Conservation (phyloP, 2,888 invertebrate genomes). For the Clostera curtula region DNA sequence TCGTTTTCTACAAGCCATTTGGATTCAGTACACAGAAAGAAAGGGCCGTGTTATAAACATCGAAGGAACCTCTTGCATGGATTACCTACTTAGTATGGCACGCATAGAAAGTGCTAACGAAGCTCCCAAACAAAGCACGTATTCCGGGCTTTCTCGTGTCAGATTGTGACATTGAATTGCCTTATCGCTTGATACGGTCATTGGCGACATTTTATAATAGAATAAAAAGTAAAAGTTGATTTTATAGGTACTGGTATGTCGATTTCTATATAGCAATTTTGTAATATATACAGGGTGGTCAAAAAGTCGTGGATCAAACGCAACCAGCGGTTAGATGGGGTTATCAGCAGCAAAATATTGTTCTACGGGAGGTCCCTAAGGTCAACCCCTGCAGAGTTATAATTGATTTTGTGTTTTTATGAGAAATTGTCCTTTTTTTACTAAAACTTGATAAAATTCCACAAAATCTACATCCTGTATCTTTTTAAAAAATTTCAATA, state of each 20-base stretch:
- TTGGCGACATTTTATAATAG: slow-evolving; percentile 7
- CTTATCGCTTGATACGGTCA: too few species aligned
- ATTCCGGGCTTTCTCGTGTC: slow-evolving; percentile 42
- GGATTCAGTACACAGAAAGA: slow-evolving; percentile 39
- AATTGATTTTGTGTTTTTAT: too few species aligned
- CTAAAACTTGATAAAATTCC: too few species aligned
- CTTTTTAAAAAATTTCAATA: too few species aligned
- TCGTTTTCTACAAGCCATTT: slow-evolving; percentile 16
- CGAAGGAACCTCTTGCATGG: slow-evolving; percentile 36
- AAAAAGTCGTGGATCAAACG: too few species aligned
- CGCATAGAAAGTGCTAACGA: slow-evolving; percentile 36
- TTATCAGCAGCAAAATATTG: too few species aligned
- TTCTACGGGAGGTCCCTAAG: too few species aligned
- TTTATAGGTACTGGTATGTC: slow-evolving; percentile 10
- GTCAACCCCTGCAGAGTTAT: too few species aligned
- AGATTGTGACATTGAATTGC: slow-evolving; percentile 11
- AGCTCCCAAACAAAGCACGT: slow-evolving; percentile 38
- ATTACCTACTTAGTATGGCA: slow-evolving; percentile 32
- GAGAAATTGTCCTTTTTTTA: too few species aligned
- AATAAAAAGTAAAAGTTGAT: slow-evolving; percentile 24
- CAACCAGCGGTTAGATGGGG: too few species aligned
- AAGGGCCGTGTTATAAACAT: slow-evolving; percentile 34
- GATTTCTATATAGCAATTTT: slow-evolving; percentile 10
- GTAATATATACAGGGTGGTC: too few species aligned
- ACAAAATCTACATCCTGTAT: too few species aligned